Percentiles rank a stretch among this genome's conserved stretches.
These are phyloP conservation scores for Heterodera schachtii DNA, from an alignment of 1,140 invertebrate genomes.

Conservation along the genomic window DNA sequence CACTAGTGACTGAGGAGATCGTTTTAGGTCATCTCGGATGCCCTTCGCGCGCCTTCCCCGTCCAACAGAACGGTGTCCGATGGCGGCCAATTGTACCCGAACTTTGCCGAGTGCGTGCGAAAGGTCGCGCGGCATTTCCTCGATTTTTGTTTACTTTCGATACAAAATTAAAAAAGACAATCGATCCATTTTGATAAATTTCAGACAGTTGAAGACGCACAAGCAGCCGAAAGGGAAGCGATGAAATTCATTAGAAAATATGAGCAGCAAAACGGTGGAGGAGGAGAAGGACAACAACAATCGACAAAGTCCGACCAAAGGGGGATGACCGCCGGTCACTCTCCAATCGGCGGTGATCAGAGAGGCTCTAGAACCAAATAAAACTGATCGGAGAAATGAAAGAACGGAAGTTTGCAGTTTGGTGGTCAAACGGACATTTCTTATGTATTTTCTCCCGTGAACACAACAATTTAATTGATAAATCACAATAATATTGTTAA, in stretches of 20 bases:
- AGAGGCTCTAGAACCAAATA: too few relatives aligned
- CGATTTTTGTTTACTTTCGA: background rate
- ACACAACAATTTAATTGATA: too few relatives aligned
- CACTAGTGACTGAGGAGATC: too few relatives aligned
- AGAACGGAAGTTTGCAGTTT: too few relatives aligned
- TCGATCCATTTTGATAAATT: background rate
- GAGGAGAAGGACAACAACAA: background rate
- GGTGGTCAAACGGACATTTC: too few relatives aligned
- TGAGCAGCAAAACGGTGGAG: background rate
- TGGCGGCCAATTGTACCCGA: constrained; percentile 25
- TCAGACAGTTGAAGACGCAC: constrained; percentile 11
- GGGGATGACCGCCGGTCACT: background rate
- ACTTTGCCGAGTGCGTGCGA: constrained; percentile 17
- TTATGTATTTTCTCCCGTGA: too few relatives aligned
- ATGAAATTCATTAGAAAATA: background rate
- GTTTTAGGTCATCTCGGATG: background rate
- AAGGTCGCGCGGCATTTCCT: background rate
- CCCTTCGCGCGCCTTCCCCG: background rate
- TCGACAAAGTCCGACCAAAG: background rate
- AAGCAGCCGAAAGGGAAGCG: constrained; percentile 9
- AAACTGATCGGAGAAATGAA: too few relatives aligned
- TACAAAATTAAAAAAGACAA: background rate
- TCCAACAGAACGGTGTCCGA: background rate
- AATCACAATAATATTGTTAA: too few relatives aligned
- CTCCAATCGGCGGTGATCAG: too few relatives aligned